Evolutionary conservation across 2,113 vertebrate species (phyloP), one percentile per base, ranked within the genome.

Genomic region (Salvelinus fontinalis): DNA sequence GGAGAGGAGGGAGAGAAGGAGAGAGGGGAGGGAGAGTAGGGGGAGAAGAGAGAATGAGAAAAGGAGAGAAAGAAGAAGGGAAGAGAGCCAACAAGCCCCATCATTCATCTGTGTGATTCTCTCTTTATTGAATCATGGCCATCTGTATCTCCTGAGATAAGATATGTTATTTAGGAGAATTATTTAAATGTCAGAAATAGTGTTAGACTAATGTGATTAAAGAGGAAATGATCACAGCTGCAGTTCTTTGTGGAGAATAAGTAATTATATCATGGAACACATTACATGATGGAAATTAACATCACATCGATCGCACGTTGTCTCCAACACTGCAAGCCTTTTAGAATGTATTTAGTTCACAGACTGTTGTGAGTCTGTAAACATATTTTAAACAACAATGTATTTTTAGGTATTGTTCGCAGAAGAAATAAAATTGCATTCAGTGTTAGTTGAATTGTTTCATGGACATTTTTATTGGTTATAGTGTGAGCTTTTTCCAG

Each of bases 151-250:
- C 90, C 84, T 81, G 90, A 93, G 88, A 93, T 89, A 81, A 89
- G 83, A 90, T 79, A 81, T 88, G 79, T 89, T 91, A 91, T 93
- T 93, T 91, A 78, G 83, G 84, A 81, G 81, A 90, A 91, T 91
- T 91, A 91, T 92, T 93, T 92, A 91, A 91, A 92, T 90, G 78
- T 84, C 72, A 80, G 81, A 91, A 91, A 92, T 34, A 18, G 87
- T 91, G 90, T 87, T 81, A 86, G 88, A 54, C 89, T 90, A 88
- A 93, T 93, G 87, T 92, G 93, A 93, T 94, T 93, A 93, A 89
- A 84, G 70, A 54, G 79, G 83, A 89, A 90, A 90, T 90, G 88
- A 93, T 92, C 93, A 89, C 92, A 93, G 93, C 91, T 93, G 91
- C 89, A 93, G 84, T 89, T 91, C 90, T 86, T 90, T 81, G 78